These are phyloP conservation scores for Burhinus oedicnemus DNA, from an alignment of 2,113 vertebrate genomes.

Conservation along the genomic window DNA sequence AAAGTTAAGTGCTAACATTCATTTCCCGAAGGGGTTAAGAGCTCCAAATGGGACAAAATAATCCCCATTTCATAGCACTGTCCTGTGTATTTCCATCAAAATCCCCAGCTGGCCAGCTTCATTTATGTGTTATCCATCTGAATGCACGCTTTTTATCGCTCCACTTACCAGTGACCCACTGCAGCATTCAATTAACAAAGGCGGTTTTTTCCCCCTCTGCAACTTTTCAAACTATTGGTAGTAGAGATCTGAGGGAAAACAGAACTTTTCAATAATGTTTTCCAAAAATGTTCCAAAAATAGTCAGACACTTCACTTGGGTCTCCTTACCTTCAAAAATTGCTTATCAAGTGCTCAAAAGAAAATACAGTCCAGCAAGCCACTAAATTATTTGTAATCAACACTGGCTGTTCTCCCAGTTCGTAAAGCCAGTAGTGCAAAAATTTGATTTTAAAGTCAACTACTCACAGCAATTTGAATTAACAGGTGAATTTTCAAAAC, in stretches of 20 bases:
- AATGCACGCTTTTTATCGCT: neutral
- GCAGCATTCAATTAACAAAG: neutral
- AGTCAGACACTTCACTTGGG: neutral
- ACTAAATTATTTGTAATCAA: neutral
- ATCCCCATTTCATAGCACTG: neutral
- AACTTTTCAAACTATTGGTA: neutral
- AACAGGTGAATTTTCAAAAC: conserved; percentile 2
- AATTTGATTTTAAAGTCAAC: neutral
- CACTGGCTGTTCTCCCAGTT: neutral
- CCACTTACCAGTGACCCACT: neutral
- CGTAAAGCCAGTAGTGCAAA: neutral
- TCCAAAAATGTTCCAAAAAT: neutral
- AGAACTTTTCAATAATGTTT: neutral
- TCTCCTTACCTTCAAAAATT: neutral
- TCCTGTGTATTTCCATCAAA: neutral
- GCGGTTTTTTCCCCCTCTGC: too few relatives aligned
- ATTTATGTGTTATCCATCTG: neutral
- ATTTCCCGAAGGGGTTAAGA: neutral
- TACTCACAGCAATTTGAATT: neutral
- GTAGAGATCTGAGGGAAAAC: neutral
- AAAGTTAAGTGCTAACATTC: neutral
- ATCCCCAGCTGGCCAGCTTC: neutral
- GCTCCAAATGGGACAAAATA: neutral
- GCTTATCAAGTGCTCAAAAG: neutral
- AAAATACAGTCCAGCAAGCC: neutral